These are phyloP conservation scores for Serrognathus titanus DNA, from an alignment of 2,888 invertebrate species.

Conservation along the genomic window DNA sequence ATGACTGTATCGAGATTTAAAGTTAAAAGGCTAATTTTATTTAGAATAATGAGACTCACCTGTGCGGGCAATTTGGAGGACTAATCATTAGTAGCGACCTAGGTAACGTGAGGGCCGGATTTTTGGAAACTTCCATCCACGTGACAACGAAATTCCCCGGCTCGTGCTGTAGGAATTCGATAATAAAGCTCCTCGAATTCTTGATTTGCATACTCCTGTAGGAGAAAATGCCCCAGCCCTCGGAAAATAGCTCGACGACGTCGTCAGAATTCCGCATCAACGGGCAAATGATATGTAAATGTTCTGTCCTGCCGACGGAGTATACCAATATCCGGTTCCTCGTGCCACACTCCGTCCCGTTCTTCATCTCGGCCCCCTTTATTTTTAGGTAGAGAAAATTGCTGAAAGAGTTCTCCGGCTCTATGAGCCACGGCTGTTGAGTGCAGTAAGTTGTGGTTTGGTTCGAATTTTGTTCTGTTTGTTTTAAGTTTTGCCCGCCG, in stretches of 20 bases:
- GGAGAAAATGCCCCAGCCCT: constrained; percentile 52
- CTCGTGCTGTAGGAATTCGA: constrained; percentile 72
- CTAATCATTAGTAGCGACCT: constrained; percentile 53
- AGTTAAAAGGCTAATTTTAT: neutral
- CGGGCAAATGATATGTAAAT: constrained; percentile 66
- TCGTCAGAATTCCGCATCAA: constrained; percentile 47
- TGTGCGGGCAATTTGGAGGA: constrained; percentile 67
- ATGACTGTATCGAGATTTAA: neutral
- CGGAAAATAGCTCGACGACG: constrained; percentile 67
- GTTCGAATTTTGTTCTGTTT: constrained; percentile 54
- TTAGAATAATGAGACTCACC: constrained; percentile 49
- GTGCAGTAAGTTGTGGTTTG: constrained; percentile 56
- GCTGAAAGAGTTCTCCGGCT: constrained; percentile 66
- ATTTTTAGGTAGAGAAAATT: constrained; percentile 71
- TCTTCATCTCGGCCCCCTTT: constrained; percentile 52
- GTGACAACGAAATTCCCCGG: constrained; percentile 70
- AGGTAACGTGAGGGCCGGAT: constrained; percentile 54
- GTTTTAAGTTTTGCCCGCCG: constrained; percentile 48
- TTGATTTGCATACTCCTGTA: constrained; percentile 50
- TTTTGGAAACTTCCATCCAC: constrained; percentile 76
- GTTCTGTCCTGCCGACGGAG: constrained; percentile 63
- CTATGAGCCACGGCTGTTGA: constrained; percentile 75
- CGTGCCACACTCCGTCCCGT: constrained; percentile 60
- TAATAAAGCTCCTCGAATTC: constrained; percentile 64
- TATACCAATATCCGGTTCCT: constrained; percentile 71